phyloP scores from a whole-genome alignment of 1,140 invertebrate species.

The Artemia franciscana region DNA sequence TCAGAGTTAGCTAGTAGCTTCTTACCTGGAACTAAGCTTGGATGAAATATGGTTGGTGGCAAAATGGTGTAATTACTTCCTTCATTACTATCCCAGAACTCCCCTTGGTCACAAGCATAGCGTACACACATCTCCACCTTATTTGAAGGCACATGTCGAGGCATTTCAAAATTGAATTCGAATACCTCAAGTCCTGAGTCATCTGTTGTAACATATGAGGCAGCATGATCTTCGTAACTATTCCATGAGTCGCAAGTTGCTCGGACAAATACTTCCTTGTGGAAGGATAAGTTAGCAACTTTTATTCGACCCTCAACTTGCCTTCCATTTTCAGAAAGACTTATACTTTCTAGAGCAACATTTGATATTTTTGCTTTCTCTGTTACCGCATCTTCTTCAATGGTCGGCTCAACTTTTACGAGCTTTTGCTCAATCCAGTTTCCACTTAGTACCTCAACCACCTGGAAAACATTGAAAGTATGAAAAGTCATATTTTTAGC shows the following conservation, averaged over 20 bases:
- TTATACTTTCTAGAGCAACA: neutral
- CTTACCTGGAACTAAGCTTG: neutral
- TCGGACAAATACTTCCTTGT: slow-evolving; percentile 62
- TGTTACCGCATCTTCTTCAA: neutral
- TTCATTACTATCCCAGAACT: slow-evolving; percentile 79
- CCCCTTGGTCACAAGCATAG: slow-evolving; percentile 37
- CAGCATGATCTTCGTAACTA: slow-evolving; percentile 46
- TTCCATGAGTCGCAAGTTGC: slow-evolving; percentile 52
- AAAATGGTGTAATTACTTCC: slow-evolving; percentile 36
- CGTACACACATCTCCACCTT: slow-evolving; percentile 75
- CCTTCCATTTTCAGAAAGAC: slow-evolving; percentile 23
- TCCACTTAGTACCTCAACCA: slow-evolving; percentile 2
- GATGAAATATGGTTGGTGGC: neutral
- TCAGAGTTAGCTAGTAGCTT: too few relatives aligned
- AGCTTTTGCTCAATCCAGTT: slow-evolving; percentile 6
- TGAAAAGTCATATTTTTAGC: too few relatives aligned
- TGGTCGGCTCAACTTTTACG: slow-evolving; percentile 3
- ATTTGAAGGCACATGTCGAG: slow-evolving; percentile 30
- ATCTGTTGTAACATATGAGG: slow-evolving; percentile 33
- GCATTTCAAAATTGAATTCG: slow-evolving; percentile 59
- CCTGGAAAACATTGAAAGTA: slow-evolving; percentile 9
- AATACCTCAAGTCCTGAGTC: slow-evolving; percentile 45
- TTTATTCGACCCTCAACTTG: slow-evolving; percentile 64
- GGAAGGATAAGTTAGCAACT: slow-evolving; percentile 68
- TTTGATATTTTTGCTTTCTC: neutral